Evolutionary conservation across 2,888 invertebrate genomes (phyloP).

Genomic region (Margaritifera margaritifera): DNA sequence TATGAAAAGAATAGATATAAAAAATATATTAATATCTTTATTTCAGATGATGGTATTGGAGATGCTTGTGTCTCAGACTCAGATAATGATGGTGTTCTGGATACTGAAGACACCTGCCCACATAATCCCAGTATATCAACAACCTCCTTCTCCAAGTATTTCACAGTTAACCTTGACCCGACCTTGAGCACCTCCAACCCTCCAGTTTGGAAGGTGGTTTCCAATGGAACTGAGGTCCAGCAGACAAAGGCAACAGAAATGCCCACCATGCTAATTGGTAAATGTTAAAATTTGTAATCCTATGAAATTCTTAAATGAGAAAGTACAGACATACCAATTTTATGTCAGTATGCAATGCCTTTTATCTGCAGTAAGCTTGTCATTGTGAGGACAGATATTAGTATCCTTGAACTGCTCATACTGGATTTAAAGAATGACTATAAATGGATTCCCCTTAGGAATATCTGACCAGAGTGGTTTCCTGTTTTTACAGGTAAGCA

Average conservation of each 20-base stretch:
- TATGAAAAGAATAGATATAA: too few relatives aligned
- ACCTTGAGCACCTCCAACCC: conserved; percentile 9
- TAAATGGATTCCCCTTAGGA: too few relatives aligned
- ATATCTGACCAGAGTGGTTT: background rate
- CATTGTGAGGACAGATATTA: background rate
- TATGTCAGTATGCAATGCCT: too few relatives aligned
- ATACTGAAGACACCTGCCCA: conserved; percentile 88
- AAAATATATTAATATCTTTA: too few relatives aligned
- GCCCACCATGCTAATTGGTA: conserved; percentile 57
- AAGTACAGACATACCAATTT: too few relatives aligned
- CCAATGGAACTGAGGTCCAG: conserved; percentile 42
- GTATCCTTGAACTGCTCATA: too few relatives aligned
- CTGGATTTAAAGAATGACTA: too few relatives aligned
- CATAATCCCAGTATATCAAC: conserved; percentile 13
- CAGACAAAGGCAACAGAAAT: conserved; percentile 42
- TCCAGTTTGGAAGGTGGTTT: conserved; percentile 39
- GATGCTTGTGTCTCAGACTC: conserved; percentile 88
- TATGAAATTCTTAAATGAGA: too few relatives aligned
- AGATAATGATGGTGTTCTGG: conserved; percentile 85
- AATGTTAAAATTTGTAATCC: background rate
- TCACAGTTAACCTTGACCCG: conserved; percentile 38
- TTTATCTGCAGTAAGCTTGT: too few relatives aligned
- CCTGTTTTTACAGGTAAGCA: conserved; percentile 32
- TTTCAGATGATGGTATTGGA: conserved; percentile 79
- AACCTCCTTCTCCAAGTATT: conserved; percentile 34